Conservation (phyloP, 2,797 vertebrate species). For the Dipus sagitta region DNA sequence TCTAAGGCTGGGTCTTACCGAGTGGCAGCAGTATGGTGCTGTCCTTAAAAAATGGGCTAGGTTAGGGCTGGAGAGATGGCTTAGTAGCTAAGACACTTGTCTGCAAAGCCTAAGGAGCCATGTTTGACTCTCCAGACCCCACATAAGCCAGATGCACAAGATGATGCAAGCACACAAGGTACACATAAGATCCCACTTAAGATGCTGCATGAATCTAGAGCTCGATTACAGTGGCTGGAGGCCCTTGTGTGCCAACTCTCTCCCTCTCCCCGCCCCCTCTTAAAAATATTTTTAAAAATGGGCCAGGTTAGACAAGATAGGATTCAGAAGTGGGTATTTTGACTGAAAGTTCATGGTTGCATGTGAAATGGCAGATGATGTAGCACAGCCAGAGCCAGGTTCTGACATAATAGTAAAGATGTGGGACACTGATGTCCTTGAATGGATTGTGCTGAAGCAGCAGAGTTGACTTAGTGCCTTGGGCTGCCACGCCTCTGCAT, state of each 20-base stretch:
- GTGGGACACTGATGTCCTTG: not conserved
- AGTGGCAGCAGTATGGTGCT: not conserved
- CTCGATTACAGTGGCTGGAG: too few species aligned
- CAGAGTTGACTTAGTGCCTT: not conserved
- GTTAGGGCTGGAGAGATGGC: too few species aligned
- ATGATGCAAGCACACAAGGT: too few species aligned
- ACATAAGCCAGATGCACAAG: too few species aligned
- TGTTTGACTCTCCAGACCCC: too few species aligned
- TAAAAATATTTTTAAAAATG: too few species aligned
- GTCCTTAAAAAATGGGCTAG: not conserved
- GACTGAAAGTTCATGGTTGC: not conserved
- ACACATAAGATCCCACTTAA: too few species aligned
- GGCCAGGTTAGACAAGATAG: not conserved
- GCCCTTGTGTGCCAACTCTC: too few species aligned
- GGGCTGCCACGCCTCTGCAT: accelerated
- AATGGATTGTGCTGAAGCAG: not conserved
- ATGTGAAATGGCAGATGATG: not conserved
- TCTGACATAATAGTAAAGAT: not conserved
- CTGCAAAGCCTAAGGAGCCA: too few species aligned
- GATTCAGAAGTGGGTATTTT: not conserved
- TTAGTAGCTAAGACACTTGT: too few species aligned
- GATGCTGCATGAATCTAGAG: too few species aligned
- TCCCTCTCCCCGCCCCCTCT: too few species aligned
- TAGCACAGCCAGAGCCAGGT: not conserved
- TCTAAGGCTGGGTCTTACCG: not conserved